Base-by-base conservation (phyloP, 2,113 vertebrate genomes). In the Agapornis roseicollis region DNA sequence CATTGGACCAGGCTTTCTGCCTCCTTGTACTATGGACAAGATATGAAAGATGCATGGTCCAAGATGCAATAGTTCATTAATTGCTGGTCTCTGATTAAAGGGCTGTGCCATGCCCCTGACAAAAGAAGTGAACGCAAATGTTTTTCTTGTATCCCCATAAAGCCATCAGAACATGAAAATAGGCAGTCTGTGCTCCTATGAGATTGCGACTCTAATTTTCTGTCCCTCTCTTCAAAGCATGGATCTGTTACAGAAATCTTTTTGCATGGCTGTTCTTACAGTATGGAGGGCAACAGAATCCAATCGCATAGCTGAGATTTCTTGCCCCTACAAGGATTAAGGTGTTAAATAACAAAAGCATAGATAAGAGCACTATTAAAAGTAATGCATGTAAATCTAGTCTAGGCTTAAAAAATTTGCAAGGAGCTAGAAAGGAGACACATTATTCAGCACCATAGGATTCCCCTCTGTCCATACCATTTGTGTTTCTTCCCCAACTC, bases 151-250 rank as follows among this genome's bases (percentile, higher is more conserved):
- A 7, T 60, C 64, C 33, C 71, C 53, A 63, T 25, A 63, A 56
- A 82, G n/a, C 31, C 52, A 77, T 55, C 55, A 71, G 61, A 56
- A 58, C 0, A 1, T 31, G 23, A 25, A 44, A 55, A 66, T 11
- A 69, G 0, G 0, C 15, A 64, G 63, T 19, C n/a, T 60, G 10
- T 23, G 17, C 56, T 76, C 15, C 13, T 7, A 19, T 11, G 35
- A 63, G 53, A 76, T 82, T 60, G 25, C 19, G 68, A 37, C 64
- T 37, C 61, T 35, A 79, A 9, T n/a, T 89, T 80, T 58, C 37
- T 50, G 13, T 60, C 52, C 12, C 31, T 55, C 13, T 42, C 39
- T n/a, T 25, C 17, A 79, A 35, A 88, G 46, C 56, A 76, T 0
- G 2, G 33, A 41, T 60, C 52, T 89, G 13, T 25, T 55, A 31